These are phyloP conservation scores for Buphagus erythrorhynchus DNA, from an alignment of 2,797 vertebrate genomes.

Conservation along the genomic window DNA sequence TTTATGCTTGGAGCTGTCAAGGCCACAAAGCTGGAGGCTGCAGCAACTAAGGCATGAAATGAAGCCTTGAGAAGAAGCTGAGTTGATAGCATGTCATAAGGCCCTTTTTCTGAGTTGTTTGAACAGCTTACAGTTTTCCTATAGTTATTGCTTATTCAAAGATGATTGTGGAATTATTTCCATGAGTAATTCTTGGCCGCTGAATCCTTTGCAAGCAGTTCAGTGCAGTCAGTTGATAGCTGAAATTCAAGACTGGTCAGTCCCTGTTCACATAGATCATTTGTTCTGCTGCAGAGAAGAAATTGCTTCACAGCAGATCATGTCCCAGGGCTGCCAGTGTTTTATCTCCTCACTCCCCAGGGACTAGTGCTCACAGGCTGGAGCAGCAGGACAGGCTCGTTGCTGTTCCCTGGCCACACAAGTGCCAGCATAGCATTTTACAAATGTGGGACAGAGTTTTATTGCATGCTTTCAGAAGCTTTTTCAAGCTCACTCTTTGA, in stretches of 20 bases:
- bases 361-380: neutral
- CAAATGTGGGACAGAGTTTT: neutral
- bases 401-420: neutral
- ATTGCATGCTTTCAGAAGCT: neutral
- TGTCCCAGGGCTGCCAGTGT: neutral
- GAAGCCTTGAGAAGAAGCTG: neutral
- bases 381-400: neutral
- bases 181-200: slow-evolving; percentile 40
- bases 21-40: neutral
- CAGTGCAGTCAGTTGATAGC: neutral
- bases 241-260: slow-evolving; percentile 8
- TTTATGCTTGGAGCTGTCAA: neutral
- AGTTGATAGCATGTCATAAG: neutral
- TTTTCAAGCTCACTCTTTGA: neutral
- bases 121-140: slow-evolving; percentile 46
- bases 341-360: fast-evolving
- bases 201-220: neutral
- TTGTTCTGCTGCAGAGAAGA: neutral
- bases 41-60: neutral
- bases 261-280: neutral
- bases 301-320: neutral
- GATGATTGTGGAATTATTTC: slow-evolving; percentile 45
- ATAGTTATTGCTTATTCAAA: slow-evolving; percentile 39
- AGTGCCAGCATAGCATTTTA: neutral
- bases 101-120: neutral